Base-by-base conservation (phyloP, 2,888 invertebrate genomes). In the Copidosoma aretas region DNA sequence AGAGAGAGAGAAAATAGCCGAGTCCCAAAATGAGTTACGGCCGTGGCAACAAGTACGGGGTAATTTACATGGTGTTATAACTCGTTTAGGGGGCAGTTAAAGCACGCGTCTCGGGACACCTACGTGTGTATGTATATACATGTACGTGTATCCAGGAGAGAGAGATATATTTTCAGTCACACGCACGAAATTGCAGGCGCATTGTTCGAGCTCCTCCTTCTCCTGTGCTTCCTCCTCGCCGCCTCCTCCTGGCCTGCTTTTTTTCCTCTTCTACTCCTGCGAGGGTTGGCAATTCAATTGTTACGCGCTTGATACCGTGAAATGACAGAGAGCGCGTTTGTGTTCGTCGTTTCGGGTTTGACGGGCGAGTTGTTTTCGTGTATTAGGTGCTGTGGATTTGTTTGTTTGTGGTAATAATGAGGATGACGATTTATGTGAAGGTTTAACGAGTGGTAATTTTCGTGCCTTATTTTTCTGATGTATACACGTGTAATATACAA, bases 41-140 rank as follows among this genome's bases (percentile, higher is more conserved):
- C 14, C 19, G 24, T 60, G 39, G 60, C 49, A 66, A 56, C 56
- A 46, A 60, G 59, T 43, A 46, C 53, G 19, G 32, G 54, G 56
- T 60, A 60, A 60, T 59, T 66, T 60, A 56, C 52, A 43, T 22
- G 24, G n/a, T 32, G 65, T 60, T 59, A 53, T 60, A 65, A 54
- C 65, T 65, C 25, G 60, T 60, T 58, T 65, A 65, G 54, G 46
- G 54, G 25, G 32, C 46, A 52, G 60, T 60, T 65, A 60, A 60
- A 60, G 53, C 19, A 21, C 41, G 17, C 15, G 43, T 15, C 14
- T 3, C 15, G 8, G 43, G 17, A 46, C 3, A 46, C 8, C 8
- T 46, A 10, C 41, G 41, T 14, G 41, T 14, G 41, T 41, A 41
- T n/a, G n/a, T n/a, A n/a, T n/a, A n/a, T n/a, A n/a, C n/a, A n/a